Base-by-base conservation (phyloP, 2,797 vertebrate species). In the Pyrocephalus nanus region DNA sequence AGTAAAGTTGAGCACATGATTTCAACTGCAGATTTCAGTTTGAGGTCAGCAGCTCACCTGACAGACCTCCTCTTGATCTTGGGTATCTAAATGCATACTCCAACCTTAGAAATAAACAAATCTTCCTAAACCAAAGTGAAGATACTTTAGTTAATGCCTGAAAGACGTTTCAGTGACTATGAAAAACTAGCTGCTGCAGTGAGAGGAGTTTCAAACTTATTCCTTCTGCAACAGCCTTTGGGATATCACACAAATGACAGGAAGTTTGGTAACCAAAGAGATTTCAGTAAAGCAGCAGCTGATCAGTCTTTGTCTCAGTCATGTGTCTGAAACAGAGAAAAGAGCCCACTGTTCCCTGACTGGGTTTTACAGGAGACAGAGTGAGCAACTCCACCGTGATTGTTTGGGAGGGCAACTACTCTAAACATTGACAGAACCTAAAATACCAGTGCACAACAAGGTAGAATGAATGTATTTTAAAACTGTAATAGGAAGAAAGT, bases 181-280 rank as follows among this genome's bases (percentile, higher is more conserved):
- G 25, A 83, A 92, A 72, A 92, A 72, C 11, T 8, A 64, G 17
- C 12, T n/a, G 12, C 60, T 78, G 32, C 11, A 55, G 17, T 15
- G 36, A 86, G 32, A 54, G 10, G 20, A 80, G 13, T 23, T 50
- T 88, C n/a, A 65, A 48, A 83, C 3, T 26, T 66, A 4, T 12
- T 62, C 42, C 13, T 70, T 69, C 20, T 48, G 51, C 55, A 78
- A 11, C 4, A 71, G 65, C 34, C 53, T 74, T 21, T 80, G 38
- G 34, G 53, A 82, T 26, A 51, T 5, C 48, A 26, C 26, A n/a
- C 18, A 57, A 48, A n/a, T 0, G 0, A 55, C 1, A 4, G n/a
- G 34, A 87, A 34, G 3, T 53, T 21, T 36, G 29, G 22, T 5
- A 80, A n/a, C 29, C 55, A 42, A 61, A 55, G 7, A 26, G 25